Conservation (phyloP, 2,888 invertebrate genomes). For the Deroplatys truncata region DNA sequence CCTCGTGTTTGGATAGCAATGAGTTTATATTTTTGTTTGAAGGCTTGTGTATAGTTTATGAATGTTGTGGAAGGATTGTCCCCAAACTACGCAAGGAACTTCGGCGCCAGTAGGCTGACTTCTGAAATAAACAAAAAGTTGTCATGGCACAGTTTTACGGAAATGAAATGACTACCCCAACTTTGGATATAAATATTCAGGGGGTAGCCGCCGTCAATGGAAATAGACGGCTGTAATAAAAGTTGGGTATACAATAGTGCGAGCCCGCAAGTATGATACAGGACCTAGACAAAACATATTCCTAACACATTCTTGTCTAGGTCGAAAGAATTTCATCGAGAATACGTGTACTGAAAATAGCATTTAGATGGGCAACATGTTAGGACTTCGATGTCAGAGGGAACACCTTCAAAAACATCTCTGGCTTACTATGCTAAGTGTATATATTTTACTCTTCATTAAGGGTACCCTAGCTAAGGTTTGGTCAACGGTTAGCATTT, state of each 20-base stretch:
- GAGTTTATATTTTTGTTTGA: background rate
- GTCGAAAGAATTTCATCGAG: background rate
- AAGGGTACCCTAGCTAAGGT: too few species aligned
- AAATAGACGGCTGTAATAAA: background rate
- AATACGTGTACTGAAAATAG: background rate
- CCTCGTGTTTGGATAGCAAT: background rate
- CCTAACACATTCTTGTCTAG: background rate
- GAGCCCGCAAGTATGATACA: background rate
- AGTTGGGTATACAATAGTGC: background rate
- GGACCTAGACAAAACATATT: background rate
- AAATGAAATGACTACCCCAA: background rate
- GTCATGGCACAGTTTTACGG: background rate
- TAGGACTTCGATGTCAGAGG: too few species aligned
- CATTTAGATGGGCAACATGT: too few species aligned
- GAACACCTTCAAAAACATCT: too few species aligned
- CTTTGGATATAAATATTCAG: background rate
- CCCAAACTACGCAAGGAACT: background rate
- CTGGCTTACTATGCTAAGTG: too few species aligned
- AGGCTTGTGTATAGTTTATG: background rate
- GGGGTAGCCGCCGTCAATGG: background rate
- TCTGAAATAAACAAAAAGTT: background rate
- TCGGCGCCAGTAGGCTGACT: background rate
- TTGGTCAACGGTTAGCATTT: too few species aligned
- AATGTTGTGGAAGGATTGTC: background rate
- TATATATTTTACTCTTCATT: too few species aligned